phyloP scores from a whole-genome alignment of 2,888 invertebrate genomes.

The Liodrosophila aerea region DNA sequence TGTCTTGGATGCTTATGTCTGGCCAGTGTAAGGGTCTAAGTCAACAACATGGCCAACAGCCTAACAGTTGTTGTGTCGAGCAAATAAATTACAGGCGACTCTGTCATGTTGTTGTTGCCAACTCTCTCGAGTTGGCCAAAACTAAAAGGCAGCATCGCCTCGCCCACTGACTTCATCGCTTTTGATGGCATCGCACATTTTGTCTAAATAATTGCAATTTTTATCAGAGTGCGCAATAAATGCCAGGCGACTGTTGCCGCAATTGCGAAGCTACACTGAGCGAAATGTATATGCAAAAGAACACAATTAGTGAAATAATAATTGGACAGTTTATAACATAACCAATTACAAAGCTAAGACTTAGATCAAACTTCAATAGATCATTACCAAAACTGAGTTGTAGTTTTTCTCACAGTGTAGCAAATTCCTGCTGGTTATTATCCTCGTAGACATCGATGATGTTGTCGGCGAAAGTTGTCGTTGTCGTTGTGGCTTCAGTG shows the following conservation, averaged over 20 bases:
- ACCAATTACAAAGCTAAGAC: too few species aligned
- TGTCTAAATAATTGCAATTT: conserved; percentile 76
- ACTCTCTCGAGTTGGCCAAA: conserved; percentile 22
- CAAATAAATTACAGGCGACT: conserved; percentile 73
- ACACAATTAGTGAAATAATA: too few species aligned
- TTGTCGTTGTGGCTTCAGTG: conserved; percentile 54
- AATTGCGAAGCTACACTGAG: conserved; percentile 3
- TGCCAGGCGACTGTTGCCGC: conserved; percentile 49
- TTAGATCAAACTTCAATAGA: too few species aligned
- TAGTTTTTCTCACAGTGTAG: conserved; percentile 6
- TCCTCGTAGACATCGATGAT: conserved; percentile 67
- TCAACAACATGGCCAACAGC: conserved; percentile 55
- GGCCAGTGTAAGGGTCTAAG: conserved; percentile 29
- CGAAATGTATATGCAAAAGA: background rate
- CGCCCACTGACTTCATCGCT: conserved; percentile 24
- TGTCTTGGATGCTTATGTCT: conserved; percentile 49
- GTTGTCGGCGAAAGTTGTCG: conserved; percentile 61
- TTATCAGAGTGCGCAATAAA: conserved; percentile 69
- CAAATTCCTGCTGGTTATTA: conserved; percentile 51
- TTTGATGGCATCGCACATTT: conserved; percentile 44
- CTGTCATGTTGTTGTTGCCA: conserved; percentile 59
- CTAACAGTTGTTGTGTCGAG: conserved; percentile 27
- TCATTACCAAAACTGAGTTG: too few species aligned
- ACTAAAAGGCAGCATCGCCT: conserved; percentile 5
- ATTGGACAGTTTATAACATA: too few species aligned